Base-by-base conservation (phyloP, 2,797 vertebrate species). In the Catamblyrhynchus diadema region DNA sequence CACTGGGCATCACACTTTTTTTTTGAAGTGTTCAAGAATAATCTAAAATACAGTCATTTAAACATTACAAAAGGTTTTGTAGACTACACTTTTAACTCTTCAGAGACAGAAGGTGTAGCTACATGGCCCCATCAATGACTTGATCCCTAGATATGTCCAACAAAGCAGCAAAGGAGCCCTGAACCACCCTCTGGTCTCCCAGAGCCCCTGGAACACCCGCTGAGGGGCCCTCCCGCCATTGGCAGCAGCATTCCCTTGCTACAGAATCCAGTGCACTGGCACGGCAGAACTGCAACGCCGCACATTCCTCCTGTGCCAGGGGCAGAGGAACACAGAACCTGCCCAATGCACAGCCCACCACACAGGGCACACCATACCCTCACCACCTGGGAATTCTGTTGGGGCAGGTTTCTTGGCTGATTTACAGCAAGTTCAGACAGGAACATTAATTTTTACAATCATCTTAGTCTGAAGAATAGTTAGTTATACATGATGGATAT, bases 181-280 rank as follows among this genome's bases (percentile, higher is more conserved):
- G 33, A 73, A 27, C 4, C 28, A 37, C 1, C 13, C 81, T 25
- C 41, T 41, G 32, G 16, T 24, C 30, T 71, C 48, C 56, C 53
- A 53, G 8, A 56, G 41, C 14, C 51, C 71, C 22, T 6, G 4
- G 33, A 66, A 66, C 20, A 28, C 45, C 30, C 10, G 2, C 59
- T 28, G 30, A 54, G 7, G 25, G 21, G 12, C 30, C 30, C n/a
- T 72, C 25, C 16, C 0, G 0, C 10, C 35, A 9, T 0, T 2
- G 19, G 15, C 50, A 61, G 27, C 7, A 35, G 30, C 11, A 3
- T 3, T 78, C 35, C 47, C 28, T 28, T 15, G 5, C 18, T 13
- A 17, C 27, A 24, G 14, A 83, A 70, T 18, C 4, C 23, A 22
- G 20, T 0, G 18, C 50, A 57, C 66, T 0, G 61, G 33, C 14